Conservation (phyloP, 1,140 invertebrate genomes). For the Macrotrachela quadricornifera region DNA sequence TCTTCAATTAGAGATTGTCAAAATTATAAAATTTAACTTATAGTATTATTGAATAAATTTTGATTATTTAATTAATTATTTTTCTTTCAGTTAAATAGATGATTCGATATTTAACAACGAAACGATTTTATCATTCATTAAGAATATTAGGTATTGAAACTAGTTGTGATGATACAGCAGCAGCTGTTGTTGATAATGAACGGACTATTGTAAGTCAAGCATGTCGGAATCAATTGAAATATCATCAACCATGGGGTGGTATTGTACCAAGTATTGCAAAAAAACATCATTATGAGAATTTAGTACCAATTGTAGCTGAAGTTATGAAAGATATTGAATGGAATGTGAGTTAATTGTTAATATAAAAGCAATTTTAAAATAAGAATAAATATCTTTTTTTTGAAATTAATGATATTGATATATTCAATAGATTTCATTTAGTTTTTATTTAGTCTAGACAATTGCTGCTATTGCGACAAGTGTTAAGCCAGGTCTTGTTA, state of each 20-base stretch:
- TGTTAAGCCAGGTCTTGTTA: slow-evolving; percentile 55
- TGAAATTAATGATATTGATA: too few species aligned
- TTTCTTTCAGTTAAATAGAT: too few species aligned
- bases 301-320: slow-evolving; percentile 46
- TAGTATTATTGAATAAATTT: too few species aligned
- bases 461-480: slow-evolving; percentile 75
- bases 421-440: too few species aligned
- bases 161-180: slow-evolving; percentile 91
- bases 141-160: slow-evolving; percentile 73
- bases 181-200: slow-evolving; percentile 51
- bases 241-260: slow-evolving; percentile 45
- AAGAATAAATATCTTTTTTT: too few species aligned
- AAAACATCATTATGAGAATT: slow-evolving; percentile 54
- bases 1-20: too few species aligned
- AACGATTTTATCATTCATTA: neutral
- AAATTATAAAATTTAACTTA: too few species aligned
- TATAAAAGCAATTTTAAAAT: too few species aligned
- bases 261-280: slow-evolving; percentile 65
- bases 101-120: too few species aligned
- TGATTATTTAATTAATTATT: too few species aligned
- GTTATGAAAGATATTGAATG: slow-evolving; percentile 1
- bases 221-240: slow-evolving; percentile 19
- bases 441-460: too few species aligned
- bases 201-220: slow-evolving; percentile 55
- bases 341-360: neutral